These are phyloP conservation scores for Ptiloglossa arizonensis DNA, from an alignment of 1,140 invertebrate species.

Conservation along the genomic window DNA sequence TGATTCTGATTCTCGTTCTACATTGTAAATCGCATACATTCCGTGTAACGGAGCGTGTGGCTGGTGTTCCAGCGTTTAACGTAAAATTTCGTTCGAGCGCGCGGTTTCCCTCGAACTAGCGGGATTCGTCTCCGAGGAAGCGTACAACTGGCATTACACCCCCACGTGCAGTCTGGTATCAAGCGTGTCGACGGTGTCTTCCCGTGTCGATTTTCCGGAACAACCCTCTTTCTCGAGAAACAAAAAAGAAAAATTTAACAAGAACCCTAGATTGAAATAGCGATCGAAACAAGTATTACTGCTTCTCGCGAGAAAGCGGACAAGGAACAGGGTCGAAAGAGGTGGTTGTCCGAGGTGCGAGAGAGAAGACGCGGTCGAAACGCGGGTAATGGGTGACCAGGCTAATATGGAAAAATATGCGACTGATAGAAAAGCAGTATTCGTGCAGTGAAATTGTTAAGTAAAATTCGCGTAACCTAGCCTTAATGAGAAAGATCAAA, in stretches of 20 bases:
- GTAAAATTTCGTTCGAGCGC: conserved; percentile 34
- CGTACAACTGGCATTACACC: conserved; percentile 80
- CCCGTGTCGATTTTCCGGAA: not conserved
- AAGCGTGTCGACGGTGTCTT: conserved; percentile 16
- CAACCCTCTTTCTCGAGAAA: not conserved
- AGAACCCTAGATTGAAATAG: not conserved
- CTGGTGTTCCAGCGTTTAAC: no score
- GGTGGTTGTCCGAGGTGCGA: no score
- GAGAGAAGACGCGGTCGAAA: not conserved
- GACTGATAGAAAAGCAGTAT: conserved; percentile 74
- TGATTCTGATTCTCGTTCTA: not conserved
- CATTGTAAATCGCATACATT: conserved; percentile 21
- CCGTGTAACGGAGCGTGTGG: not conserved
- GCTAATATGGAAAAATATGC: not conserved
- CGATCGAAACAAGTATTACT: no score
- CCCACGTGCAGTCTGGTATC: conserved; percentile 44
- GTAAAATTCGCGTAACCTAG: conserved; percentile 73
- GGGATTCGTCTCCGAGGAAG: conserved; percentile 58
- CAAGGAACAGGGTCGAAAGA: not conserved
- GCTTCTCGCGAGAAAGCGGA: not conserved
- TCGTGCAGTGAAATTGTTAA: conserved; percentile 75
- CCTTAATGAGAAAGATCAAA: conserved; percentile 73
- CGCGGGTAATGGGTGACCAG: conserved; percentile 13
- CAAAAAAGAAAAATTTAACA: no score
- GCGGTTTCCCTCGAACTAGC: not conserved